phyloP scores from a whole-genome alignment of 2,797 vertebrate genomes.

The Parauchenoglanis ngamensis region DNA sequence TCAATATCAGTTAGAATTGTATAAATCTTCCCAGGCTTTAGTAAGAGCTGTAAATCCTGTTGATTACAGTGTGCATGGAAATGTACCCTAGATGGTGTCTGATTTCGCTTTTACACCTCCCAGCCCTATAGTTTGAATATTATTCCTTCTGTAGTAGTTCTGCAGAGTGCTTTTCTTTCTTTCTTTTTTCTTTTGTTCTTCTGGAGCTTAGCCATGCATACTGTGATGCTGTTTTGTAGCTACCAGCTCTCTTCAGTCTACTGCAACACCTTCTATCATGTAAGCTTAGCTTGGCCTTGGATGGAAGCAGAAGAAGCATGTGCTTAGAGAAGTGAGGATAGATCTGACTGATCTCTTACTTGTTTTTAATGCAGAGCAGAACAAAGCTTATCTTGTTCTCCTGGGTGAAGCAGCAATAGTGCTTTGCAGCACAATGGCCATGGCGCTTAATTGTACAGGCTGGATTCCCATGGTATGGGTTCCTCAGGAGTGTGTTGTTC shows the following conservation, averaged over 20 bases:
- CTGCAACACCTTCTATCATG: slow-evolving; percentile 9
- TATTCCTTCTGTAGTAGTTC: slow-evolving; percentile 31
- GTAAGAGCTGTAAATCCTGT: neutral
- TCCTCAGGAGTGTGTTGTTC: slow-evolving; percentile 63
- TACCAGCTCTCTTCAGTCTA: neutral
- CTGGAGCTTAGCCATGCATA: slow-evolving; percentile 18
- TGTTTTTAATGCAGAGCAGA: slow-evolving; percentile 35
- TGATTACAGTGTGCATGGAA: slow-evolving; percentile 2
- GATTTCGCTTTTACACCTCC: slow-evolving; percentile 12
- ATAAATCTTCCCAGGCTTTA: neutral
- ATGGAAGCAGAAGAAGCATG: slow-evolving; percentile 13
- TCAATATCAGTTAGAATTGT: neutral
- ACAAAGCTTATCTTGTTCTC: slow-evolving; percentile 48
- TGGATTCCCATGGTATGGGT: slow-evolving; percentile 73
- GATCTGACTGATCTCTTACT: slow-evolving; percentile 30
- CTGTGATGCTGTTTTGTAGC: slow-evolving; percentile 20
- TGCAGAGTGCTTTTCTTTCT: slow-evolving; percentile 42
- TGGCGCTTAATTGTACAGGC: slow-evolving; percentile 58
- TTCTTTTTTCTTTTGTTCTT: slow-evolving; percentile 24
- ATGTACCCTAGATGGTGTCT: slow-evolving; percentile 10
- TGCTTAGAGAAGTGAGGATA: slow-evolving; percentile 6
- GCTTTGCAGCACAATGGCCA: slow-evolving; percentile 53
- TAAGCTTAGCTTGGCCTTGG: neutral
- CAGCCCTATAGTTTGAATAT: slow-evolving; percentile 15
- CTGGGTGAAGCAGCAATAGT: slow-evolving; percentile 34